These are phyloP conservation scores for Octodonta nipae DNA, from an alignment of 2,888 invertebrate genomes.

Conservation along the genomic window DNA sequence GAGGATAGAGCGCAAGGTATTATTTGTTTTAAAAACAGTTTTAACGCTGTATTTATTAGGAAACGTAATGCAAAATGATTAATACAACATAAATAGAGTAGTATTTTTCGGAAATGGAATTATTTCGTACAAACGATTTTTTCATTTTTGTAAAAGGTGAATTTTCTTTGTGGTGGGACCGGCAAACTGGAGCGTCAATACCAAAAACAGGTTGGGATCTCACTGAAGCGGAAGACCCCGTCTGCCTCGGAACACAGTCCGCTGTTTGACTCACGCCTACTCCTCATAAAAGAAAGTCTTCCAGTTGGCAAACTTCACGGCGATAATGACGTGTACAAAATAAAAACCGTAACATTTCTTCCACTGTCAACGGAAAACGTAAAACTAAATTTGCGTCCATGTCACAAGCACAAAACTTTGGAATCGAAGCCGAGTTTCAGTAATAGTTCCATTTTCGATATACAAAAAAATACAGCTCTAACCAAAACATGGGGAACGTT, in stretches of 20 bases:
- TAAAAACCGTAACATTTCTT: constrained; percentile 72
- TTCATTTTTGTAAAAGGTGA: constrained; percentile 83
- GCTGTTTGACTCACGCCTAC: constrained; percentile 61
- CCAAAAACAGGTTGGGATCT: constrained; percentile 82
- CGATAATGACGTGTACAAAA: constrained; percentile 72
- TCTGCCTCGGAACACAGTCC: constrained; percentile 76
- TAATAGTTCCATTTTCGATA: constrained; percentile 34
- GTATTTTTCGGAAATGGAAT: too few relatives aligned
- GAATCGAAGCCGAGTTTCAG: constrained; percentile 13
- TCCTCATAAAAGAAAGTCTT: constrained; percentile 72
- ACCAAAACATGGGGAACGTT: constrained; percentile 86
- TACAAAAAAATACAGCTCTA: constrained; percentile 43
- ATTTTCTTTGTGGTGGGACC: constrained; percentile 83
- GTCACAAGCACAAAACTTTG: constrained; percentile 54
- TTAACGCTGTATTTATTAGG: too few relatives aligned
- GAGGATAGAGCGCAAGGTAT: too few relatives aligned
- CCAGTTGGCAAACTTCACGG: constrained; percentile 74
- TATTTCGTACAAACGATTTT: constrained; percentile 77
- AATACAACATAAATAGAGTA: too few relatives aligned
- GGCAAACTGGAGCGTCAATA: constrained; percentile 66
- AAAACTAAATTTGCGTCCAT: constrained; percentile 55
- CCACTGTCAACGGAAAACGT: constrained; percentile 55
- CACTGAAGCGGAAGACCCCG: constrained; percentile 74
- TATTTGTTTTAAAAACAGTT: too few relatives aligned
- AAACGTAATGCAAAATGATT: too few relatives aligned